Conservation (phyloP, 2,113 vertebrate genomes). For the Pongo abelii region DNA sequence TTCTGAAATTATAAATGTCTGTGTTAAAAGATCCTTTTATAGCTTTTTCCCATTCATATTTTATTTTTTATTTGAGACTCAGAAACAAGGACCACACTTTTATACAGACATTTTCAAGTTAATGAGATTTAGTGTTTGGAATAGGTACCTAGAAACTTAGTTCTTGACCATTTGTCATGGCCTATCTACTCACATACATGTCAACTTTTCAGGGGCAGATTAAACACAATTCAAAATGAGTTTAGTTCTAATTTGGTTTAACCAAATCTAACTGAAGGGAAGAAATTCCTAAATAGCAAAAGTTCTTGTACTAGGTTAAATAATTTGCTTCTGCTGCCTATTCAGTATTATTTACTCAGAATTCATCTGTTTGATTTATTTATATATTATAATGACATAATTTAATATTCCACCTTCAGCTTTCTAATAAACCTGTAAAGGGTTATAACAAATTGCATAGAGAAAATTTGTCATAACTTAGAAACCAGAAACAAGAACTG, state of each 20-base stretch:
- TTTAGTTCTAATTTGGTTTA: conserved; percentile 22
- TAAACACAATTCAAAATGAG: background rate
- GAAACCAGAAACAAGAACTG: background rate
- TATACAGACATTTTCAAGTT: background rate
- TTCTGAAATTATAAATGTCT: background rate
- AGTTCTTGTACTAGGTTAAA: background rate
- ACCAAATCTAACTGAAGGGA: background rate
- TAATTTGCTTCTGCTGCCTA: background rate
- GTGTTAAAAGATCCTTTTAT: background rate
- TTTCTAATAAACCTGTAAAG: background rate
- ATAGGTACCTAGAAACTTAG: background rate
- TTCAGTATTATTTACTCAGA: conserved; percentile 13
- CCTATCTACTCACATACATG: no score
- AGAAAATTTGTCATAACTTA: background rate
- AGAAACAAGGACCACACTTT: background rate
- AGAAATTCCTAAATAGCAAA: conserved; percentile 27
- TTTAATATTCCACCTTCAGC: background rate
- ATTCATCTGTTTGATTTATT: conserved; percentile 22
- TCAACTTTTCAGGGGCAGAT: background rate
- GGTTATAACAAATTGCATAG: background rate
- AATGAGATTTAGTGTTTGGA: background rate
- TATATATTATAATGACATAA: background rate
- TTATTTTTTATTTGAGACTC: background rate
- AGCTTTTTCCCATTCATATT: background rate
- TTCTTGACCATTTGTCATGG: background rate